Evolutionary conservation across 2,797 vertebrate genomes (phyloP), one percentile per base, ranked within the genome.

Genomic region (Chelon auratus): DNA sequence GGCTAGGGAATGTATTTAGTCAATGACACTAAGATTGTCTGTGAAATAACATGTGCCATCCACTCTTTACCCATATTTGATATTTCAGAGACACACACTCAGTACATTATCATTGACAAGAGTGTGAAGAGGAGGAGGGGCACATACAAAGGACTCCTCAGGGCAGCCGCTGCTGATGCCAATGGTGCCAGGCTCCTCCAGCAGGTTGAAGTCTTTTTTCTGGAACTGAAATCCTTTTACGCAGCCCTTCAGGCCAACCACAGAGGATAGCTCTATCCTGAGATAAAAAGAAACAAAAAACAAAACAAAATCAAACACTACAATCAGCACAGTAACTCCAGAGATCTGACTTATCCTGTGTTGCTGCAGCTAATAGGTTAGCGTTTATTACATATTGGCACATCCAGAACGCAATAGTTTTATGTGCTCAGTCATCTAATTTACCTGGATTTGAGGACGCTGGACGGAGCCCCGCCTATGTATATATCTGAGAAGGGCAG

Each of bases 141-240:
- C 9, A 59, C 90, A 89, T 94, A 99, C 98, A 87, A 99, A 94
- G 54, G 96, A 96, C 75, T 99, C 98, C 88, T 99, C 98, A 13
- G 97, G 96, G 81, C 98, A 99, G 59, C 97, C 98, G 13, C 96
- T 98, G 87, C 97, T 98, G 89, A 99, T 95, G 78, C 97, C 97
- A 4, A 99, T 93, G 26, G 97, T 99, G 75, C 97, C 98, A 18
- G 94, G 95, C 81, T 98, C 96, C 89, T 99, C 97, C 77, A 99
- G 75, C 61, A 99, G 91, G 85, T 99, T 99, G 83, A 99, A 99
- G 84, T 99, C 96, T 87, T 97, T 98, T 86, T 98, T 99, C 90
- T 99, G 98, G 92, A 98, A 99, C 89, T 99, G 96, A 92, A 99
- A 99, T 37, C 97, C 96, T 87, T 97, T 99, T 80, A 99, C 96